Conservation (phyloP, 2,113 vertebrate species). For the Piprites chloris region DNA sequence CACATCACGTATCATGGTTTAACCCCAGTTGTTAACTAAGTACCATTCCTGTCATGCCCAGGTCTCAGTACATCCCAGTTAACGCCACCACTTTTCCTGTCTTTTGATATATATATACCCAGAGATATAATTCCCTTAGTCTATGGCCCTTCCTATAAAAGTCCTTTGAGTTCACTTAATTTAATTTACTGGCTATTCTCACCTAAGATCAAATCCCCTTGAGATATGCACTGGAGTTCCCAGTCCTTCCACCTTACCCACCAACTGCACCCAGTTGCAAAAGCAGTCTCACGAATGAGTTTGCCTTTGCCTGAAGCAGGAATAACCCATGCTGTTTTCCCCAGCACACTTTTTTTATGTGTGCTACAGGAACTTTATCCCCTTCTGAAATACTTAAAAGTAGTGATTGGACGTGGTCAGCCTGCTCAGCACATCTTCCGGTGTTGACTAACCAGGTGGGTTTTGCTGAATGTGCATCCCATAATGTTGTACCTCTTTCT, state of each 20-base stretch:
- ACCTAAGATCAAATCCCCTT: neutral
- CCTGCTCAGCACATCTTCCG: neutral
- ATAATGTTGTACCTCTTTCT: neutral
- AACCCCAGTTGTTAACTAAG: neutral
- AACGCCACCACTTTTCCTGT: neutral
- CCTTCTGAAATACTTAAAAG: neutral
- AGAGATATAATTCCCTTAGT: neutral
- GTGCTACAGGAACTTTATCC: neutral
- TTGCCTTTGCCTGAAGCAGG: neutral
- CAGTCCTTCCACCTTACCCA: neutral
- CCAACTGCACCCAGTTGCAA: neutral
- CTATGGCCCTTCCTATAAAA: neutral
- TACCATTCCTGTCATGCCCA: neutral
- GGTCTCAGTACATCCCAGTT: neutral
- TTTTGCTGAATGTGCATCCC: neutral
- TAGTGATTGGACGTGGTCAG: neutral
- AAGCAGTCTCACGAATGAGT: rapidly evolving
- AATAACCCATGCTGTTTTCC: neutral
- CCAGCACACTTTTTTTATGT: neutral
- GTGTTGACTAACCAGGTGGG: neutral
- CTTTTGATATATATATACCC: neutral
- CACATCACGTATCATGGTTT: neutral
- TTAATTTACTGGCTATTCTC: neutral
- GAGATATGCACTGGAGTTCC: neutral
- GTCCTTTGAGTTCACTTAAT: neutral